These are phyloP conservation scores for Eulithis testata DNA, from an alignment of 2,888 invertebrate genomes.

Conservation along the genomic window DNA sequence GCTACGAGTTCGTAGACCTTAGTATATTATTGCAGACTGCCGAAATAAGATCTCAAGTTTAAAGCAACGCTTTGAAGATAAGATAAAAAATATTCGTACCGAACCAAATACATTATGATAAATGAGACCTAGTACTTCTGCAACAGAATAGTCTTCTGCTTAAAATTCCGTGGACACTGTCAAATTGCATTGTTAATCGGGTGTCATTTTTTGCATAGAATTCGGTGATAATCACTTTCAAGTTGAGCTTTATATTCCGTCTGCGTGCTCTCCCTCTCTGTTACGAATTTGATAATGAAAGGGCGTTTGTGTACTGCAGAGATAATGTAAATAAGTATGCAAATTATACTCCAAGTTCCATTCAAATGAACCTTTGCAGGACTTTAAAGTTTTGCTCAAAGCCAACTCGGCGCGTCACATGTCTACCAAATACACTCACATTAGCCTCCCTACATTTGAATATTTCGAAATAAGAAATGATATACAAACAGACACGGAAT, in stretches of 20 bases:
- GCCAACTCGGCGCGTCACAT: constrained; percentile 57
- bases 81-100: too few relatives aligned
- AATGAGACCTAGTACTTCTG: constrained; percentile 2
- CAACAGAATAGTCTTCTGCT: constrained; percentile 11
- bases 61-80: too few relatives aligned
- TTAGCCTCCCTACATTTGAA: constrained; percentile 55
- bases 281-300: constrained; percentile 83
- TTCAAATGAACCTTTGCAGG: constrained; percentile 81
- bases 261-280: constrained; percentile 65
- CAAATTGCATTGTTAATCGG: constrained; percentile 69
- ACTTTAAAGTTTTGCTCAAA: constrained; percentile 77
- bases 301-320: constrained; percentile 82
- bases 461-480: constrained; percentile 69
- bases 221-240: constrained; percentile 76
- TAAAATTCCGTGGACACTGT: constrained; percentile 48
- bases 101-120: too few relatives aligned
- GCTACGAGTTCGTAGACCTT: constrained; percentile 48
- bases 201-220: constrained; percentile 70
- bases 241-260: constrained; percentile 77
- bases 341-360: constrained; percentile 80
- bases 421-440: constrained; percentile 26
- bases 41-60: background rate
- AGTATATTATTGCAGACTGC: too few relatives aligned
- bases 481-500: constrained; percentile 66
- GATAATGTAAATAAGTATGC: constrained; percentile 85